A percentile compares a stretch with the other conserved stretches of the same genome.
Conservation (phyloP, 1,140 invertebrate genomes). For the Euwallacea similis region DNA sequence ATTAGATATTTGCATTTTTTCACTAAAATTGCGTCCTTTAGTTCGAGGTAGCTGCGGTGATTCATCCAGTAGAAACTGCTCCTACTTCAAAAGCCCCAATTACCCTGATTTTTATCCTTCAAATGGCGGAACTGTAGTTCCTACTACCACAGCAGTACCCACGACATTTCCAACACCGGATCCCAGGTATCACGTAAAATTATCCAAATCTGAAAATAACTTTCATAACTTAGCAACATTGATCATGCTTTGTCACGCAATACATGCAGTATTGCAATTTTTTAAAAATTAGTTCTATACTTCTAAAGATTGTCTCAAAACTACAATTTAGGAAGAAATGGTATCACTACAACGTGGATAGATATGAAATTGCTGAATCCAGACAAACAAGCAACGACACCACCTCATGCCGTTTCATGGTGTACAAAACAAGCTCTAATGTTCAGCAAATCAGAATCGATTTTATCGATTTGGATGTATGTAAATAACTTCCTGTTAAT, state of each 20-base stretch:
- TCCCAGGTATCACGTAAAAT: conserved; percentile 35
- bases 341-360: conserved; percentile 15
- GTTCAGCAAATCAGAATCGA: conserved; percentile 70
- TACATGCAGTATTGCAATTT: neutral
- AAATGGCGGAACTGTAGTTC: conserved; percentile 44
- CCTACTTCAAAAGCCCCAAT: conserved; percentile 63
- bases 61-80: conserved; percentile 46
- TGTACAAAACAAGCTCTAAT: conserved; percentile 62
- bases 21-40: conserved; percentile 41
- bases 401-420: conserved; percentile 62
- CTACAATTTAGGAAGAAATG: conserved; percentile 14
- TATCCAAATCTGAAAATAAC: neutral
- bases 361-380: conserved; percentile 2
- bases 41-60: conserved; percentile 63
- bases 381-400: conserved; percentile 51
- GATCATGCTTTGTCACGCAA: neutral
- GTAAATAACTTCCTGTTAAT: conserved; percentile 15
- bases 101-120: conserved; percentile 55
- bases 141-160: conserved; percentile 41
- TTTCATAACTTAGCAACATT: neutral
- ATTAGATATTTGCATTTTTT: neutral
- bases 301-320: conserved; percentile 7
- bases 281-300: neutral
- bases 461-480: conserved; percentile 70
- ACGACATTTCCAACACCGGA: conserved; percentile 41